Conservation (phyloP, 64 coral and sea anemone species). For the Dendronephthya gigantea region DNA sequence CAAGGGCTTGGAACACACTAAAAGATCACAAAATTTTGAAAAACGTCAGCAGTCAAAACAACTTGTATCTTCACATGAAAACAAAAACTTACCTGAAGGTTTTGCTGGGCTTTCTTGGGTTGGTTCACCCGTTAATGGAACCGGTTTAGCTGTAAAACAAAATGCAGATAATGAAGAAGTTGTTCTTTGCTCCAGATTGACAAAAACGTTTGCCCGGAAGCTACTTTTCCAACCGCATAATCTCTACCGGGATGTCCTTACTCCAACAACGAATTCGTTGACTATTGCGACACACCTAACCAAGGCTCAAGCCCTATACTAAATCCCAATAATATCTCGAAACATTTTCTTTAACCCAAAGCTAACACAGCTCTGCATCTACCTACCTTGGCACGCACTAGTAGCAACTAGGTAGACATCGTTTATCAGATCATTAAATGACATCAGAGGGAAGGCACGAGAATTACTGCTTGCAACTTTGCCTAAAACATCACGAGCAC, state of each 20-base stretch:
- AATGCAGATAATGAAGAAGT: background rate
- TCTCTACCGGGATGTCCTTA: background rate
- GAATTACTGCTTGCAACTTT: slow-evolving; percentile 2
- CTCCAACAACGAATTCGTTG: background rate
- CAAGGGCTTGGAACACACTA: slow-evolving; percentile 69
- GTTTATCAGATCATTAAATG: slow-evolving; percentile 67
- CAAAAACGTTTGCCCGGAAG: too few species aligned
- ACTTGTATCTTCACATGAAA: background rate
- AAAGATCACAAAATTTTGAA: background rate
- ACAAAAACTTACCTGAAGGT: background rate
- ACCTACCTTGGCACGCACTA: slow-evolving; percentile 61
- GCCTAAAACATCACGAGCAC: background rate
- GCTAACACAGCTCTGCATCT: background rate
- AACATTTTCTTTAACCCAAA: background rate
- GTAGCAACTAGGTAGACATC: slow-evolving; percentile 51
- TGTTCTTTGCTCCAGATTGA: too few species aligned
- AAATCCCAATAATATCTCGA: background rate
- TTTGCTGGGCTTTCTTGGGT: background rate
- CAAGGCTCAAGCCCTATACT: background rate
- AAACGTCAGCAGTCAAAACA: too few species aligned
- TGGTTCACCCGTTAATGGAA: background rate
- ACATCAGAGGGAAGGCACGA: slow-evolving; percentile 25
- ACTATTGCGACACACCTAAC: too few species aligned
- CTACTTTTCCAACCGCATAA: too few species aligned
- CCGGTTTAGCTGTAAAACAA: background rate